A percentile compares a stretch with the other conserved stretches of the same genome.
Conservation (phyloP, 2,888 invertebrate genomes). For the Drosophila testacea region DNA sequence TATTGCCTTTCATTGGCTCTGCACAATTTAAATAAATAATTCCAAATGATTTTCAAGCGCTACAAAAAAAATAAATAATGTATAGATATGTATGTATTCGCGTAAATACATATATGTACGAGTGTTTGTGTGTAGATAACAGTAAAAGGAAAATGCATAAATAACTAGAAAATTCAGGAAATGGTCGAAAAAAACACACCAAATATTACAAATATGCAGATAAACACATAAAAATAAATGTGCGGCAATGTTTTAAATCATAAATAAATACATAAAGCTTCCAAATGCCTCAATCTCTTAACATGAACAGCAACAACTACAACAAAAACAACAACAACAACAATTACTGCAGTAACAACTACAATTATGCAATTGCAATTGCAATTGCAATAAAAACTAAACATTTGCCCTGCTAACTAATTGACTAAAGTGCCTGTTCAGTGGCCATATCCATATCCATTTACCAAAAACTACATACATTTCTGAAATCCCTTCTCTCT, state of each 20-base stretch:
- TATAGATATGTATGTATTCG: not conserved
- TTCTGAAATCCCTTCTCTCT: conserved; percentile 4
- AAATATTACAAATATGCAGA: conserved; percentile 44
- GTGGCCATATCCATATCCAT: conserved; percentile 34
- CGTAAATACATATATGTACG: not conserved
- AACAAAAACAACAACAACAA: conserved; percentile 10
- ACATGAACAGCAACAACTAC: conserved; percentile 8
- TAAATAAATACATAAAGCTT: conserved; percentile 65
- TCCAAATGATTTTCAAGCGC: conserved; percentile 49
- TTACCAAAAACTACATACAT: conserved; percentile 22
- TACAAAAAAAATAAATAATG: conserved; percentile 12
- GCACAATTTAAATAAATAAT: conserved; percentile 67
- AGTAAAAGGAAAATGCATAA: not conserved
- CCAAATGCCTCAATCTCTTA: conserved; percentile 46
- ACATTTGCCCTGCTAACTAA: conserved; percentile 71
- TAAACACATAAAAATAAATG: conserved; percentile 31
- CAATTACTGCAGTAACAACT: conserved; percentile 7
- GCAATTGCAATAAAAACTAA: conserved; percentile 48
- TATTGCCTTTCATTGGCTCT: conserved; percentile 36
- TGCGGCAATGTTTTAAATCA: conserved; percentile 48
- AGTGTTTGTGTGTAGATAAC: conserved; percentile 10
- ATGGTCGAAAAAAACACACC: conserved; percentile 43
- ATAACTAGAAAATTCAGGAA: conserved; percentile 38
- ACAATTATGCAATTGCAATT: conserved; percentile 6
- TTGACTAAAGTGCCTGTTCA: conserved; percentile 70